phyloP scores from a whole-genome alignment of 1,140 invertebrate genomes.

The Tetramorium parvispinum region DNA sequence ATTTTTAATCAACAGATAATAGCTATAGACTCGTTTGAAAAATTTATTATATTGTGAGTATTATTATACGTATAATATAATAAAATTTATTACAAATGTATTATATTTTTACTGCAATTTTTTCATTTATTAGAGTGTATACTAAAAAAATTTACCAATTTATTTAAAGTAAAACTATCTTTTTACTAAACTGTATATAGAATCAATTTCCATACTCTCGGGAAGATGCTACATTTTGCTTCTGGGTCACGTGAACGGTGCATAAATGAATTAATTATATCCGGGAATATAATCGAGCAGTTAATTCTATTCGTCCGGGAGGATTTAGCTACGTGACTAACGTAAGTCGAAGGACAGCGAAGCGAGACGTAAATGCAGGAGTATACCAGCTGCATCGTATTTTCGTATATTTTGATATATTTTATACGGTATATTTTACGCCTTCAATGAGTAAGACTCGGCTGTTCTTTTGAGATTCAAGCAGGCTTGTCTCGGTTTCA shows the following conservation, averaged over 20 bases:
- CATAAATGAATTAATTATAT: slow-evolving; percentile 72
- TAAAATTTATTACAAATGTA: no score
- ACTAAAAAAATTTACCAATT: slow-evolving; percentile 6
- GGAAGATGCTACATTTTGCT: slow-evolving; percentile 11
- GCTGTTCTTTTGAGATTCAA: not conserved
- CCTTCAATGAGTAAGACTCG: not conserved
- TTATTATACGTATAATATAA: no score
- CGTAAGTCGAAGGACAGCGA: slow-evolving; percentile 44
- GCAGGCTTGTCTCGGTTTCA: slow-evolving; percentile 26
- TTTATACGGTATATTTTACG: not conserved
- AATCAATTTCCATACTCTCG: slow-evolving; percentile 7
- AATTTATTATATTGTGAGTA: no score
- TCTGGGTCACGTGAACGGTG: slow-evolving; percentile 60
- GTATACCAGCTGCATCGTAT: slow-evolving; percentile 7
- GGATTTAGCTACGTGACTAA: slow-evolving; percentile 64
- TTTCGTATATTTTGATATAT: slow-evolving; percentile 10
- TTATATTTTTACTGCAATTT: not conserved
- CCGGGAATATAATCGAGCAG: slow-evolving; percentile 67
- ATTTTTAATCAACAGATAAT: no score
- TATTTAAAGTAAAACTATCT: not conserved
- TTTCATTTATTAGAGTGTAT: not conserved
- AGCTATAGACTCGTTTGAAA: no score
- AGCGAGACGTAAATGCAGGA: slow-evolving; percentile 51
- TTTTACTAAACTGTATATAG: slow-evolving; percentile 1
- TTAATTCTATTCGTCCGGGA: slow-evolving; percentile 69